Percentiles rank a stretch among this genome's conserved stretches.
These are phyloP conservation scores for Pagrus major DNA, from an alignment of 2,113 vertebrate genomes.

Conservation along the genomic window DNA sequence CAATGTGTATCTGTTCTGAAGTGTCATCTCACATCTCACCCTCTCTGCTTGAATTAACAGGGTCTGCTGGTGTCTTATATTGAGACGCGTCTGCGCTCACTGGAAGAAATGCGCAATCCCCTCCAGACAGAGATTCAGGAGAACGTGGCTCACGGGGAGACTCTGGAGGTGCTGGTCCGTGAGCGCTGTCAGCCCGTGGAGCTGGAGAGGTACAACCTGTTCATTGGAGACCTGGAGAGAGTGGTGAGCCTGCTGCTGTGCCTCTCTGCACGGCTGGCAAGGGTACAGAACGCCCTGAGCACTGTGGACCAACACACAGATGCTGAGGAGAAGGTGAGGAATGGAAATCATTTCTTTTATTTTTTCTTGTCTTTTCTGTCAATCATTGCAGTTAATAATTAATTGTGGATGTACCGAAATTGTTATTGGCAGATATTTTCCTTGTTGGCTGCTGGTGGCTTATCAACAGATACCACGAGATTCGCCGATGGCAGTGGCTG, in stretches of 20 bases:
- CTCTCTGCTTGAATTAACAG: slow-evolving; percentile 75
- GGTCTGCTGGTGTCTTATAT: slow-evolving; percentile 81
- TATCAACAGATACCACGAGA: too few relatives aligned
- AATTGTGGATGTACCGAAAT: too few relatives aligned
- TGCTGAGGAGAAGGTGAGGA: slow-evolving; percentile 91
- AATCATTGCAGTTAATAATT: neutral
- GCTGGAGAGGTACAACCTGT: slow-evolving; percentile 89
- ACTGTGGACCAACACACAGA: slow-evolving; percentile 83
- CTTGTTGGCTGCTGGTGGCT: too few relatives aligned
- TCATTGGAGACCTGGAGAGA: slow-evolving; percentile 93
- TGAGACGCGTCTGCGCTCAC: slow-evolving; percentile 72
- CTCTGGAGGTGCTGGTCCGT: slow-evolving; percentile 80
- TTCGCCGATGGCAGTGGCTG: too few relatives aligned
- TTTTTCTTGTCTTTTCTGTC: too few relatives aligned
- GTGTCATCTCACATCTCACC: neutral
- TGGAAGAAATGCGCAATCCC: slow-evolving; percentile 77
- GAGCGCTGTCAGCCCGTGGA: slow-evolving; percentile 86
- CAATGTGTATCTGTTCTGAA: neutral
- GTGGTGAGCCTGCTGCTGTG: slow-evolving; percentile 93
- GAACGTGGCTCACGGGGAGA: slow-evolving; percentile 65
- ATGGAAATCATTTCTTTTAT: neutral
- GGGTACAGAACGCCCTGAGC: slow-evolving; percentile 90
- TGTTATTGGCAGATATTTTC: too few relatives aligned
- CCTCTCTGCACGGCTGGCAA: slow-evolving; percentile 90
- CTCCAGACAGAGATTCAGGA: slow-evolving; percentile 77